Evolutionary conservation across 2,113 vertebrate genomes (phyloP).

Genomic region (Taurulus bubalis): DNA sequence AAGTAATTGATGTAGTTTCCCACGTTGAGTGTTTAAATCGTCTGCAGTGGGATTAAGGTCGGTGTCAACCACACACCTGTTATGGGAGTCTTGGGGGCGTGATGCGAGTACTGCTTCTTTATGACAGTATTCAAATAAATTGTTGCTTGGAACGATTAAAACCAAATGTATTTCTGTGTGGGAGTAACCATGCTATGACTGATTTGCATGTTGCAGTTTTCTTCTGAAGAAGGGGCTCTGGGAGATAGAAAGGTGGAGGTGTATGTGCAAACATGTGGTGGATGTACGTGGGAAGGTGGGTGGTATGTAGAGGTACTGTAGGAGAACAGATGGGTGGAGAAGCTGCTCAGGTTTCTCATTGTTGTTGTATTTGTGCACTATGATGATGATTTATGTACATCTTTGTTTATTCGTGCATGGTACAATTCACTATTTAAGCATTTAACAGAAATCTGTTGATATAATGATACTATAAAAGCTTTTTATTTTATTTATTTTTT

Average conservation of each 20-base stretch:
- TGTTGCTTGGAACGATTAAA: background rate
- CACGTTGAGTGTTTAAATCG: background rate
- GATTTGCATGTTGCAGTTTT: conserved; percentile 53
- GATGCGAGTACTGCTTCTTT: background rate
- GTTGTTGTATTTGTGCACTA: background rate
- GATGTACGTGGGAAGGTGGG: conserved; percentile 32
- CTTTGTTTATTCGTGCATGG: background rate
- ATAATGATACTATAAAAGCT: background rate
- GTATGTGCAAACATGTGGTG: conserved; percentile 37
- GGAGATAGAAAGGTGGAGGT: conserved; percentile 26
- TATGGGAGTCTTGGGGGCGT: background rate
- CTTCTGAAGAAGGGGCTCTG: conserved; percentile 1
- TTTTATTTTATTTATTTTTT: too few relatives aligned
- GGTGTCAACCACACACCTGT: conserved; percentile 2
- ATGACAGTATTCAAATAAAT: conserved; percentile 8
- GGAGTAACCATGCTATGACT: conserved; percentile 1
- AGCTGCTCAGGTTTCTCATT: conserved; percentile 7
- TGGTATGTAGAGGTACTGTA: background rate
- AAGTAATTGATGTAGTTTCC: background rate
- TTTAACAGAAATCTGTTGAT: background rate
- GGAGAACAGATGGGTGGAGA: conserved; percentile 2
- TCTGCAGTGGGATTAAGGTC: background rate
- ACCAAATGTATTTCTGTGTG: background rate
- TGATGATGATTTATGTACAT: background rate
- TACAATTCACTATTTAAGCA: background rate